These are phyloP conservation scores for Halyomorpha halys DNA, from an alignment of 1,140 invertebrate genomes.

Conservation along the genomic window DNA sequence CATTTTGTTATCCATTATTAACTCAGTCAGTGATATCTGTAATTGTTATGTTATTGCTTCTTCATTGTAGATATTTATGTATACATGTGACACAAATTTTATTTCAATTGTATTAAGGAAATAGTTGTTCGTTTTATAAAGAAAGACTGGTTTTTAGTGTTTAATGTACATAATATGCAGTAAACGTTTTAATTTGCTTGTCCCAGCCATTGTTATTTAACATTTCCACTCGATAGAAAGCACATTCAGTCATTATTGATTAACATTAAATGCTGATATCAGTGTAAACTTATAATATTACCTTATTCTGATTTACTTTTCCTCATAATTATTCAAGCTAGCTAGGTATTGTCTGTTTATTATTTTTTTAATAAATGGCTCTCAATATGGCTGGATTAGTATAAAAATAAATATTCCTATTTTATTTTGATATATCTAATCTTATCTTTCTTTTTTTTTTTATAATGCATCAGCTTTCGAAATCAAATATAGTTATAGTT, in stretches of 20 bases:
- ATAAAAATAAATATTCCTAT: not conserved
- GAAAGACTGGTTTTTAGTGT: conserved; percentile 14
- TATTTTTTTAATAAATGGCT: not conserved
- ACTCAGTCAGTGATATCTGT: conserved; percentile 2
- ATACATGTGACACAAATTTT: not conserved
- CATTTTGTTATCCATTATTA: conserved; percentile 16
- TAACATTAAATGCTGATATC: conserved; percentile 1
- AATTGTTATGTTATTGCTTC: conserved; percentile 7
- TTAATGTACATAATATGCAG: not conserved
- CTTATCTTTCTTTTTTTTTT: not conserved
- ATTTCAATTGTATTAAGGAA: conserved; percentile 1
- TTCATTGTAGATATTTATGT: conserved; percentile 8
- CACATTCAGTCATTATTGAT: conserved; percentile 10
- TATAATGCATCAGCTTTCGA: conserved; percentile 18
- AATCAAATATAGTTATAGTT: conserved; percentile 22
- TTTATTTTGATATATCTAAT: not conserved
- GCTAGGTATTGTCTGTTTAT: not conserved
- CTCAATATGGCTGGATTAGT: conserved; percentile 13
- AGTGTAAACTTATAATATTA: not conserved
- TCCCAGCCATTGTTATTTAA: too few species aligned
- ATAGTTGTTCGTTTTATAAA: conserved; percentile 2
- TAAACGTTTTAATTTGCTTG: too few species aligned
- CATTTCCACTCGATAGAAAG: not conserved
- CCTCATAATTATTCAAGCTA: not conserved
- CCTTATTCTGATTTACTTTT: not conserved